Conservation (phyloP, 2,113 vertebrate genomes). For the Plecturocebus donacophilus region DNA sequence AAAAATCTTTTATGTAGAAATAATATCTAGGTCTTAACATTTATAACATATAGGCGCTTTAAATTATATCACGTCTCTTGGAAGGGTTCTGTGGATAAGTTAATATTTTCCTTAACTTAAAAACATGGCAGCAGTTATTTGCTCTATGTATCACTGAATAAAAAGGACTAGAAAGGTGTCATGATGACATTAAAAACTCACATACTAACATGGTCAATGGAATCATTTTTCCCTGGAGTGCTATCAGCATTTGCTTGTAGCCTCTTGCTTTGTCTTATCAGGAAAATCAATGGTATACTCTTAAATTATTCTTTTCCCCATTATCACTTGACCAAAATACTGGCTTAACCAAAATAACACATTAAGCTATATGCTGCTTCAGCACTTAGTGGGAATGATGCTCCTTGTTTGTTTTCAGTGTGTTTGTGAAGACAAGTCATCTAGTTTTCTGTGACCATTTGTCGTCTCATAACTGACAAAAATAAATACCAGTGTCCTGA, state of each 20-base stretch:
- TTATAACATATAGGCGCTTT: background rate
- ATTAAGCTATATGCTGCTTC: background rate
- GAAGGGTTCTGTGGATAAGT: background rate
- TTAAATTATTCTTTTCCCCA: background rate
- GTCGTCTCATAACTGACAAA: background rate
- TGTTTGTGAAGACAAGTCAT: conserved; percentile 20
- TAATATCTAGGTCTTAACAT: background rate
- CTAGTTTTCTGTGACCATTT: background rate
- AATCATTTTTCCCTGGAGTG: background rate
- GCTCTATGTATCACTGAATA: background rate
- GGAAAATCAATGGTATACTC: background rate
- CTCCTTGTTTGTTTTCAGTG: background rate
- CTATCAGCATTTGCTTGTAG: background rate
- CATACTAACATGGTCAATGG: background rate
- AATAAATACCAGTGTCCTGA: background rate
- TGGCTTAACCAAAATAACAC: background rate
- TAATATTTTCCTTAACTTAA: background rate
- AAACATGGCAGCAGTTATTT: background rate
- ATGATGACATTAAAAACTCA: background rate
- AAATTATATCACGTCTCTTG: background rate
- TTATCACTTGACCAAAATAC: background rate
- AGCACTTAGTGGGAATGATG: background rate
- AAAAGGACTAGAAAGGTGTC: background rate
- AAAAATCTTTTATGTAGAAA: background rate
- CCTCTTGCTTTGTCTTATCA: background rate